Base-by-base conservation (phyloP, 2,797 vertebrate species). In the Coregonus ussuriensis region DNA sequence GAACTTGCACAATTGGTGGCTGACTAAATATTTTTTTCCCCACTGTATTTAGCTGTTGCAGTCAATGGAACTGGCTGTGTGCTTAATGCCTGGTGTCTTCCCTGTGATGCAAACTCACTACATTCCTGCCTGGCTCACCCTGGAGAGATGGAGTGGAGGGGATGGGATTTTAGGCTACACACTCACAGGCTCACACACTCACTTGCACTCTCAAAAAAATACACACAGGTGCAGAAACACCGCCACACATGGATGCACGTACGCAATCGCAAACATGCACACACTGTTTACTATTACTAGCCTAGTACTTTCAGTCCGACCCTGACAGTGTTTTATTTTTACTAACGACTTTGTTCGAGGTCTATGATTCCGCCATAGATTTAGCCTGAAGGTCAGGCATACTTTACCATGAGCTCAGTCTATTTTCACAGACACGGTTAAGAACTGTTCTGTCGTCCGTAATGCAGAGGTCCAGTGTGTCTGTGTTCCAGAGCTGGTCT, bases 31-130 rank as follows among this genome's bases (percentile, higher is more conserved):
- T 25, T 25, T 25, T 25, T 25, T 25, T 25, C 25, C 25, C 25
- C 25, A 25, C 25, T 25, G 25, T 25, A 89, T 89, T 89, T 87
- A 89, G 88, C 78, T 82, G 72, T 84, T 77, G 78, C 83, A 83
- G 86, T 89, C 88, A 89, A 87, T 87, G 86, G 76, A 86, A 74
- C 74, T 51, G 75, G 77, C 70, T 78, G 72, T 56, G 74, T 86
- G 70, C 79, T 86, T 74, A 6, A 33, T 37, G 74, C 67, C 75
- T 86, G 88, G 87, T 84, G 83, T 89, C 84, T 86, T 83, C 77
- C 41, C 4, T 56, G 47, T 79, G 82, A 84, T 77, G 76, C 78
- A 83, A 79, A 82, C 76, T 77, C 65, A 53, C 77, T 79, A 84
- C 84, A 82, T 78, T 80, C 41, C 41, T 47, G 41, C 71, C 72